These are phyloP conservation scores for Emydocephalus ijimae DNA, from an alignment of 2,113 vertebrate genomes.

Conservation along the genomic window DNA sequence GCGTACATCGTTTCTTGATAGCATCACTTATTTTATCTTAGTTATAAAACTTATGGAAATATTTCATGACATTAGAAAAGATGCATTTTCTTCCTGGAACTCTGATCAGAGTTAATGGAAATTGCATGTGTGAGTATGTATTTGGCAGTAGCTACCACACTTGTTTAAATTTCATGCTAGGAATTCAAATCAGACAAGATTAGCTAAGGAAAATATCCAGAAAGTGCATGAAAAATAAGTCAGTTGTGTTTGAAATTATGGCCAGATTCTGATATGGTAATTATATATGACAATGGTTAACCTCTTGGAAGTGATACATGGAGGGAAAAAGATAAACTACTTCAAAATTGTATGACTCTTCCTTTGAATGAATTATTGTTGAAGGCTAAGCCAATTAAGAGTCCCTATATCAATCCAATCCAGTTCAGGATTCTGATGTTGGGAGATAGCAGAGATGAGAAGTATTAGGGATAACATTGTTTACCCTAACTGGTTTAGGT, in stretches of 20 bases:
- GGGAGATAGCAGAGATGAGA: not conserved
- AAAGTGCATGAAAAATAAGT: slow-evolving; percentile 43
- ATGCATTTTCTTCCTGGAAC: slow-evolving; percentile 32
- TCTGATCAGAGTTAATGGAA: slow-evolving; percentile 44
- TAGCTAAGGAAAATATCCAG: slow-evolving; percentile 33
- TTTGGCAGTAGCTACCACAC: not conserved
- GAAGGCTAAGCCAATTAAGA: not conserved
- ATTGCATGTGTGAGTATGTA: slow-evolving; percentile 35
- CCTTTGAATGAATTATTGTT: slow-evolving; percentile 21
- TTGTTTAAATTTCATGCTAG: slow-evolving; percentile 42
- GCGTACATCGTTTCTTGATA: slow-evolving; percentile 37
- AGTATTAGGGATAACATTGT: too few relatives aligned
- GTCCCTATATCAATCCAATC: not conserved
- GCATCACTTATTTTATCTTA: slow-evolving; percentile 42
- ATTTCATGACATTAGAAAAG: slow-evolving; percentile 28
- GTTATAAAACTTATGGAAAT: not conserved
- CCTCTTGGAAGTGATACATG: not conserved
- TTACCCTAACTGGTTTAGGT: too few relatives aligned
- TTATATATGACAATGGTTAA: not conserved
- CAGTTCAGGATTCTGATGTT: not conserved
- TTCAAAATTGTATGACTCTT: slow-evolving; percentile 13
- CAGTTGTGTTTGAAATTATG: slow-evolving; percentile 26
- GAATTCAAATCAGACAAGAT: slow-evolving; percentile 33
- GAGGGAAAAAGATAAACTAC: not conserved
- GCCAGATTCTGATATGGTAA: not conserved